Evolutionary conservation across 1,140 invertebrate species (phyloP).

Genomic region (Diorhabda carinulata): DNA sequence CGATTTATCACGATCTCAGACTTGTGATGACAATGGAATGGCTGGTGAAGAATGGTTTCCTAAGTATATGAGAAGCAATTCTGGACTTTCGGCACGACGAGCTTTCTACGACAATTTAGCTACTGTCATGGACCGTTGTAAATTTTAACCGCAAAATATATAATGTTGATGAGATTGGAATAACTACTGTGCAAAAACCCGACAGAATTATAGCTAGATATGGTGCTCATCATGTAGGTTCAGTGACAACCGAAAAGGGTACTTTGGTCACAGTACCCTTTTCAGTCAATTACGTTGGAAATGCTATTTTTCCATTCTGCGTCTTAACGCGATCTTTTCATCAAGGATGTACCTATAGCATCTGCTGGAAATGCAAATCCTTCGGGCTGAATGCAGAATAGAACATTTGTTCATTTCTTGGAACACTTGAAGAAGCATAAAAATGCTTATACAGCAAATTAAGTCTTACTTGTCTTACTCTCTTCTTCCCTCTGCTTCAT

Average conservation of each 20-base stretch:
- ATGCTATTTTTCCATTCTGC: slow-evolving; percentile 45
- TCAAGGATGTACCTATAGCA: slow-evolving; percentile 20
- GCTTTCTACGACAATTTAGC: too few species aligned
- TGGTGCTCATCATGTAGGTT: slow-evolving; percentile 48
- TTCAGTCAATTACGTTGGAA: slow-evolving; percentile 45
- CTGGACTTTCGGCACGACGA: too few species aligned
- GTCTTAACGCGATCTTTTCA: slow-evolving; percentile 41
- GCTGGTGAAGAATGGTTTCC: too few species aligned
- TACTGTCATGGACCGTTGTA: too few species aligned
- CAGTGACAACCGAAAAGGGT: slow-evolving; percentile 44
- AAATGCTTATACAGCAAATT: slow-evolving; percentile 4
- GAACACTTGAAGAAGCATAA: slow-evolving; percentile 39
- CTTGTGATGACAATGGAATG: too few species aligned
- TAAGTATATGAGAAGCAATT: too few species aligned
- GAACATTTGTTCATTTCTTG: slow-evolving; percentile 32
- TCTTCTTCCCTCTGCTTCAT: slow-evolving; percentile 44
- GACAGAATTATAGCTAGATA: slow-evolving; percentile 34
- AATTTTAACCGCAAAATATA: too few species aligned
- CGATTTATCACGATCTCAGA: too few species aligned
- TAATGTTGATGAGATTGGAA: neutral
- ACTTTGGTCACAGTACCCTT: slow-evolving; percentile 44
- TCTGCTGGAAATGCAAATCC: slow-evolving; percentile 23
- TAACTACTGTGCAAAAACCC: slow-evolving; percentile 3
- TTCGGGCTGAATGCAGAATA: slow-evolving; percentile 25
- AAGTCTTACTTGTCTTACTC: slow-evolving; percentile 32